A percentile compares a stretch with the other conserved stretches of the same genome.
Evolutionary conservation across 2,888 invertebrate genomes (phyloP).

Genomic region (Clepsis dumicolana): DNA sequence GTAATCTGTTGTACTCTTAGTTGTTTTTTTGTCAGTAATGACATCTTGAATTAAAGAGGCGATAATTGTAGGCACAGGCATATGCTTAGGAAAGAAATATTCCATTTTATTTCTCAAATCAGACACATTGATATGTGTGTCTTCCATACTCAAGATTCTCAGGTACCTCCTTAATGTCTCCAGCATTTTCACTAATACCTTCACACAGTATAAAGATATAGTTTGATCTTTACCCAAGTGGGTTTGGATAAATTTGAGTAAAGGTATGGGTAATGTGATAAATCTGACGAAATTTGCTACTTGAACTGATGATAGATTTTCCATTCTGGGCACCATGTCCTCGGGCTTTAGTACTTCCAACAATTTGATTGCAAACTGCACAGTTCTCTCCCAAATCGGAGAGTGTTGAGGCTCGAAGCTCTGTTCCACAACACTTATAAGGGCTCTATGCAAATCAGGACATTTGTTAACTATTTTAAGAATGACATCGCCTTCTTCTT

Average conservation of each 20-base stretch:
- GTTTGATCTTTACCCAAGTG: constrained; percentile 69
- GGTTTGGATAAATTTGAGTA: constrained; percentile 77
- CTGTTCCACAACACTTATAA: constrained; percentile 86
- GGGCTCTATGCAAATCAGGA: constrained; percentile 89
- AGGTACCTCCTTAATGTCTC: constrained; percentile 83
- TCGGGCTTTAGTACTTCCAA: constrained; percentile 78
- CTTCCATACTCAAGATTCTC: constrained; percentile 76
- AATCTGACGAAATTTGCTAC: constrained; percentile 81
- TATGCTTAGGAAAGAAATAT: constrained; percentile 78
- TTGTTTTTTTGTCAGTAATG: constrained; percentile 53
- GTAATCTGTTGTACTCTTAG: constrained; percentile 64
- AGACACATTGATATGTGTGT: constrained; percentile 55
- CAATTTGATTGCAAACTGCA: constrained; percentile 77
- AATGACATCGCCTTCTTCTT: constrained; percentile 87
- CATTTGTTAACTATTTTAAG: constrained; percentile 88
- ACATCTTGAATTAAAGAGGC: constrained; percentile 70
- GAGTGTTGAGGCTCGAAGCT: constrained; percentile 87
- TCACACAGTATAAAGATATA: constrained; percentile 78
- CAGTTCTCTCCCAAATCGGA: constrained; percentile 82
- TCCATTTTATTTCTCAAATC: constrained; percentile 74
- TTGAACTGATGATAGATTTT: constrained; percentile 79
- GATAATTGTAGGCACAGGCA: constrained; percentile 69
- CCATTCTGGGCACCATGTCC: constrained; percentile 77
- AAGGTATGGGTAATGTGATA: constrained; percentile 77
- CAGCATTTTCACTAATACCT: constrained; percentile 85